Base-by-base conservation (phyloP, 2,113 vertebrate species). In the Eleginops maclovinus region DNA sequence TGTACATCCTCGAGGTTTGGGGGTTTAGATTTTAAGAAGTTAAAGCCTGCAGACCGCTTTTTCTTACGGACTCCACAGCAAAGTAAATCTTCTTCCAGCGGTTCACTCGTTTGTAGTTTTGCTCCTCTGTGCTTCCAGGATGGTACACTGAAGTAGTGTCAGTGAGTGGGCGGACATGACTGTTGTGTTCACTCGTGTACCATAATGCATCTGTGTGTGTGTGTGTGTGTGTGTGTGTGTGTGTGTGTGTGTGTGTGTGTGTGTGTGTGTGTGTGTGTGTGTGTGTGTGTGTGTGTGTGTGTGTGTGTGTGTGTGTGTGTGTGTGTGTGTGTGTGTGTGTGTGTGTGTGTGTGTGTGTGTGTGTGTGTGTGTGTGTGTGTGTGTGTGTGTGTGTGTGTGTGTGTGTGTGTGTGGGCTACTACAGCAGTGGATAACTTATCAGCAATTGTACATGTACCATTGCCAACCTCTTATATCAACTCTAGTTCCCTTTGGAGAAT, bases 101-200 rank as follows among this genome's bases (percentile, higher is more conserved):
- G 70, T 79, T 92, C 59, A 79, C 67, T 79, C 72, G 67, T 87
- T 82, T 87, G 73, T 89, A 86, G 85, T 90, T 87, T 79, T 78
- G 55, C 86, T 93, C 81, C 88, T 89, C 69, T 82, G 93, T 94
- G 94, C 95, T 95, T 95, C 95, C 95, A 93, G 49, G 76, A 83
- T 75, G 74, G 90, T 65, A 58, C 73, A 72, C 75, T 85, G 17
- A 72, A 67, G 81, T 49, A 56, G 65, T 84, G 79, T 85, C 67
- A 24, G 51, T 69, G 58, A 67, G 62, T 66, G 54, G 84, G 88
- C 88, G 86, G 83, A 89, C 85, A 7, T 70, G 80, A 89, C 83
- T 84, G 84, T 87, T 91, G 79, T 87, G 82, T 80, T 75, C 12
- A 47, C 55, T 24, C 55, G 21, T 81, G 28, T 64, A 51, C 80